Base-by-base conservation (phyloP, 2,113 vertebrate species). In the Ptilonorhynchus violaceus region DNA sequence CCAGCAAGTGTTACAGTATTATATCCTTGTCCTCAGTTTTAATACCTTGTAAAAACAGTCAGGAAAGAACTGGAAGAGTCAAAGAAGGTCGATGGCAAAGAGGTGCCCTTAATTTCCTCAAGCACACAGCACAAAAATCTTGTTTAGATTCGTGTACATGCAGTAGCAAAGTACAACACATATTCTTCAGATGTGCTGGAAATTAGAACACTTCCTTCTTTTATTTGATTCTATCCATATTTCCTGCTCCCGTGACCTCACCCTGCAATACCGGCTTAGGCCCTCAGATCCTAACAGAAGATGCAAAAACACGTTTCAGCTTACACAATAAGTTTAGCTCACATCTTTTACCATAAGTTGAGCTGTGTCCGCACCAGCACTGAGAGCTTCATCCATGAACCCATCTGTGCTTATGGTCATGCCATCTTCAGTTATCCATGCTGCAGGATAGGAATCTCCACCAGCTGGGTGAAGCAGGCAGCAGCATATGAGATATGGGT, bases 401-500 rank as follows among this genome's bases (percentile, higher is more conserved):
- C 31, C 47, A 9, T 13, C 41, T 46, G 49, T 35, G 30, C 35
- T 60, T 15, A 11, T 17, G 30, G 13, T 23, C 42, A 6, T 11
- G 21, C 7, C 33, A n/a, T 31, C 56, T 58, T 69, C 13, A 66
- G 42, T 10, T 69, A 15, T 37, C 9, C 11, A 8, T 1, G 2
- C 25, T 44, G 39, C 39, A 59, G 46, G 58, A 74, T 23, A 80
- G 31, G 58, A 46, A 53, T 56, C 35, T 88, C 67, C 67, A 60
- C 13, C 31, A 24, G 15, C 46, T 37, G 30, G 17, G 15, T 28
- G 53, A 58, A 90, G 33, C 33, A 58, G 42, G 35, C 59, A 81
- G 66, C 15, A 41, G 56, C 0, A 0, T 18, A 2, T 49, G 60
- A n/a, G 25, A 5, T 7, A 47, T 1, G 20, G 18, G 6, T 13